Conservation (phyloP, 2,113 vertebrate genomes). For the Elanoides forficatus region DNA sequence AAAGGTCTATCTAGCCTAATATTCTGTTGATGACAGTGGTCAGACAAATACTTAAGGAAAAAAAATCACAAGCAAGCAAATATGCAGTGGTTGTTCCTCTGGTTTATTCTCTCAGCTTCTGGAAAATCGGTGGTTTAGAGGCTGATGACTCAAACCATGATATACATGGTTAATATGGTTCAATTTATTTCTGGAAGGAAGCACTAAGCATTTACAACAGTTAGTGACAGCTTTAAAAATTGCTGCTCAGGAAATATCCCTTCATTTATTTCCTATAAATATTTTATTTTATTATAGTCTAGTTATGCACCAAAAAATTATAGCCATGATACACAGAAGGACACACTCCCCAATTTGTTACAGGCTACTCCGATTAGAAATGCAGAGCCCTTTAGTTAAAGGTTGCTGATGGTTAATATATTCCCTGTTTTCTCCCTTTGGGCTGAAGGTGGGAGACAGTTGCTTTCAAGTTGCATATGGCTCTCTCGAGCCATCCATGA, state of each 20-base stretch:
- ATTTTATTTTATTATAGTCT: constrained; percentile 41
- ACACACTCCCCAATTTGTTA: neutral
- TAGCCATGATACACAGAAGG: neutral
- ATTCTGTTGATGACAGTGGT: neutral
- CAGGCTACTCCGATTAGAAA: neutral
- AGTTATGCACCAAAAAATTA: neutral
- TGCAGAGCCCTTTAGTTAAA: constrained; percentile 5
- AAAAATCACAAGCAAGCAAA: neutral
- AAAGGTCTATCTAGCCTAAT: neutral
- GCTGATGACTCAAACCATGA: neutral
- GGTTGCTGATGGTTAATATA: neutral
- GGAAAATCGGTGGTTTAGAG: neutral
- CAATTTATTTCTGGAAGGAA: constrained; percentile 47
- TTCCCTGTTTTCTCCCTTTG: constrained; percentile 31
- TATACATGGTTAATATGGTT: constrained; percentile 11
- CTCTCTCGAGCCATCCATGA: neutral
- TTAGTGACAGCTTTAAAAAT: constrained; percentile 62
- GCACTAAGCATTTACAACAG: constrained; percentile 50
- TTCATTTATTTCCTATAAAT: constrained; percentile 66
- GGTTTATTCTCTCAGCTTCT: neutral
- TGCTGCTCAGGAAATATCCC: constrained; percentile 33
- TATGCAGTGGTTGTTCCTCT: neutral
- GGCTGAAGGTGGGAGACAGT: constrained; percentile 35
- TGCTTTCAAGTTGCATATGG: constrained; percentile 31
- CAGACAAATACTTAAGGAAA: neutral